Evolutionary conservation across 2,888 invertebrate species (phyloP), one percentile per base, ranked within the genome.

Genomic region (Oscheius sp.): DNA sequence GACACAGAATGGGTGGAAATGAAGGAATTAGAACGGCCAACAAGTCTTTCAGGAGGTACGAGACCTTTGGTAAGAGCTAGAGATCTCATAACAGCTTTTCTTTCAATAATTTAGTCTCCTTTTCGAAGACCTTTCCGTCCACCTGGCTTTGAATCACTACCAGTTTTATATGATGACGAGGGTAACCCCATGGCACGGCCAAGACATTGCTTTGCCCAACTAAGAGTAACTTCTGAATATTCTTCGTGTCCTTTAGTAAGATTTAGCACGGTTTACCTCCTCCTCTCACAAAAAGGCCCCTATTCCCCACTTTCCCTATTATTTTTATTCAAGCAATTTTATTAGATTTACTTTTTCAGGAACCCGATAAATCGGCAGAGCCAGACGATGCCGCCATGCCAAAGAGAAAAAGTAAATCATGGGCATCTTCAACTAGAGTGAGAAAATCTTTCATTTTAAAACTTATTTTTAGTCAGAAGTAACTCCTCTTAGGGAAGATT

Each of bases 121-220:
- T 20, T 10, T 34, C 34, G 55, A 15, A 55, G 37, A 37, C 55
- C 34, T 15, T 20, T 33, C 55, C n/a, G 55, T 5, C n/a, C n/a
- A n/a, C n/a, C n/a, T n/a, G 23, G 25, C 12, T 3, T 25, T 48
- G 42, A 42, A 42, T 33, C 55, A 10, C 33, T 55, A 12, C 61
- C 61, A 8, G 31, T 27, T 27, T 15, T 45, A n/a, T 61, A 61
- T 61, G 61, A 61, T 27, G 61, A 61, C 2, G 29, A 45, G 29
- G 61, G 61, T 17, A 45, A 29, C 3, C 61, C 61, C n/a, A 61
- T 61, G 3, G 17, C 45, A 6, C 25, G 45, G 17, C 61, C 61
- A 29, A 25, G 45, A 25, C 61, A 61, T 27, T 61, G 61, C 61
- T 61, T 61, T 42, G 61, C 61, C 15, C 45, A 42, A 45, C 15